Conservation (phyloP, 1,140 invertebrate species). For the Megalopta genalis region DNA sequence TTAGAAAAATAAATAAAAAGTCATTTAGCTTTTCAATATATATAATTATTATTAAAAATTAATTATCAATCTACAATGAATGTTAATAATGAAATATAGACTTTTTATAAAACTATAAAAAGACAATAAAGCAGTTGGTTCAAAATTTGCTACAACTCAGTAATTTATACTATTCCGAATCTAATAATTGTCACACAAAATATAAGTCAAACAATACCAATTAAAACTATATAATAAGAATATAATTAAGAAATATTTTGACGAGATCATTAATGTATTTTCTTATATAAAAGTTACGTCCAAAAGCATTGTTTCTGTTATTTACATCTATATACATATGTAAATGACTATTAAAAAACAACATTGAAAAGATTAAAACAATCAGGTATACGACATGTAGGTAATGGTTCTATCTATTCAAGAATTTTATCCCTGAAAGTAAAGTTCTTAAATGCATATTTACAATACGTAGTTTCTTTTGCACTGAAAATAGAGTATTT, state of each 20-base stretch:
- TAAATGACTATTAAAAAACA: neutral
- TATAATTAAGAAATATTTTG: neutral
- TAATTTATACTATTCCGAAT: constrained; percentile 12
- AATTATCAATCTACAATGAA: constrained; percentile 6
- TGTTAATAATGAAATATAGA: neutral
- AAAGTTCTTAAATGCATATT: neutral
- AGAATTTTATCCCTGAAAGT: constrained; percentile 4
- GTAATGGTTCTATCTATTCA: neutral
- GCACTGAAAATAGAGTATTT: constrained; percentile 10
- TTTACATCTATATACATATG: constrained; percentile 6
- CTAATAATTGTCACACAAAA: constrained; percentile 12
- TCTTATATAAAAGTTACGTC: constrained; percentile 16
- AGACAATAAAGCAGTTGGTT: neutral
- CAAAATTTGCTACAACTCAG: neutral
- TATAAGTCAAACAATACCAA: constrained; percentile 6
- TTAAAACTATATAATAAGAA: neutral
- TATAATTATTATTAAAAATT: neutral
- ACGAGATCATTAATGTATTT: constrained; percentile 26
- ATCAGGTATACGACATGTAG: neutral
- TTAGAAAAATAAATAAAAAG: constrained; percentile 11
- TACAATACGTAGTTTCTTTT: constrained; percentile 1
- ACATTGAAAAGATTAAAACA: neutral
- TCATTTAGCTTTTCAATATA: neutral
- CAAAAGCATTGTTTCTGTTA: constrained; percentile 16
- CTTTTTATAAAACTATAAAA: neutral